Conservation (phyloP, 2,888 invertebrate species). For the Polydesmus complanatus region DNA sequence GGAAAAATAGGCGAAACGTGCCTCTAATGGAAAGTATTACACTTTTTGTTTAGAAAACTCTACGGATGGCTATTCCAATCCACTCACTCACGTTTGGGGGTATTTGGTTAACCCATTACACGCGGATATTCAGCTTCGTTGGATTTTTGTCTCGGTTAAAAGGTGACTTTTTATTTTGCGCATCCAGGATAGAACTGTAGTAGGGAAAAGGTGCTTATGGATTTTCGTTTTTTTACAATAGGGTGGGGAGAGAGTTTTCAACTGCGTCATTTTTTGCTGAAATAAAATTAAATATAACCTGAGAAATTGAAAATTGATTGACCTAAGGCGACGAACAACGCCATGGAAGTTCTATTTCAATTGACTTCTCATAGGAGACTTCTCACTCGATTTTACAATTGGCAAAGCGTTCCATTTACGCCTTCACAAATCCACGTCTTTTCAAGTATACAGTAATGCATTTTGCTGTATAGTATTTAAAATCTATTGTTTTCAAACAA, state of each 20-base stretch:
- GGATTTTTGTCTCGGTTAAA: neutral
- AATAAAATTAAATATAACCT: neutral
- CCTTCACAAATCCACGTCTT: too few species aligned
- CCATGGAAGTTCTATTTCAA: neutral
- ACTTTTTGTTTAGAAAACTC: too few species aligned
- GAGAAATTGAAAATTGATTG: neutral
- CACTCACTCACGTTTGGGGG: neutral
- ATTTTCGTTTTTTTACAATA: too few species aligned
- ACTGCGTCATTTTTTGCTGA: neutral
- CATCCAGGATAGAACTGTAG: neutral
- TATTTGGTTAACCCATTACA: neutral
- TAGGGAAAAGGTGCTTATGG: neutral
- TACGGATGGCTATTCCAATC: too few species aligned
- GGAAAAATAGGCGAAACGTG: neutral
- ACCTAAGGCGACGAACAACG: neutral
- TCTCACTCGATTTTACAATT: neutral
- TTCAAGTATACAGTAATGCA: too few species aligned
- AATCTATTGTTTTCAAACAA: too few species aligned
- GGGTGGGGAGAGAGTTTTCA: too few species aligned
- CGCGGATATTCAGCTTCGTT: neutral
- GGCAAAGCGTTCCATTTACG: too few species aligned
- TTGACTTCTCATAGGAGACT: neutral
- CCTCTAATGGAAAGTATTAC: too few species aligned
- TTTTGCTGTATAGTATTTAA: too few species aligned
- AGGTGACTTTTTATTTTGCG: neutral